A percentile compares a stretch with the other conserved stretches of the same genome.
Conservation (phyloP, 2,113 vertebrate species). For the Myanophis thanlyinensis region DNA sequence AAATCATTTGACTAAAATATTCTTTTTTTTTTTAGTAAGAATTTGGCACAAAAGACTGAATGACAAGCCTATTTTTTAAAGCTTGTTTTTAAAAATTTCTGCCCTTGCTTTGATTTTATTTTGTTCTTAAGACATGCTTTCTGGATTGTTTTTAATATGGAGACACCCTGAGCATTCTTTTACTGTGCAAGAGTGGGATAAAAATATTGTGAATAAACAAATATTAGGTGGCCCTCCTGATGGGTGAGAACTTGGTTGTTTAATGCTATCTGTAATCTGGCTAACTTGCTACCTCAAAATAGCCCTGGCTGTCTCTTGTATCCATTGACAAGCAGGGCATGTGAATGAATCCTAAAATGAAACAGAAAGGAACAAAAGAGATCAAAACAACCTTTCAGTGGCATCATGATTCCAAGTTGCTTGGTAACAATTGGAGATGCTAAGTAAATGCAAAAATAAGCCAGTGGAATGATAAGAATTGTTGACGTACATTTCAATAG, state of each 20-base stretch:
- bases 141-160: background rate
- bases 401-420: background rate
- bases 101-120: background rate
- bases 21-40: background rate
- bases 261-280: background rate
- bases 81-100: background rate
- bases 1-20: background rate
- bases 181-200: background rate
- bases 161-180: background rate
- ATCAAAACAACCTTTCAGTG: background rate
- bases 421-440: background rate
- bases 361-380: background rate
- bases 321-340: background rate
- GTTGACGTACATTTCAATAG: background rate
- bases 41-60: background rate
- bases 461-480: background rate
- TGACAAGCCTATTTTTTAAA: background rate
- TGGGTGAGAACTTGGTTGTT: background rate
- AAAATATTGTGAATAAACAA: background rate
- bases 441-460: background rate
- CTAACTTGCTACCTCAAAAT: background rate
- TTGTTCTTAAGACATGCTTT: background rate
- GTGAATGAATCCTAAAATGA: background rate
- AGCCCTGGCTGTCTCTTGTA: background rate
- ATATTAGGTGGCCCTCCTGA: background rate